A percentile compares a stretch with the other conserved stretches of the same genome.
These are phyloP conservation scores for Machimus atricapillus DNA, from an alignment of 2,888 invertebrate species.

Conservation along the genomic window DNA sequence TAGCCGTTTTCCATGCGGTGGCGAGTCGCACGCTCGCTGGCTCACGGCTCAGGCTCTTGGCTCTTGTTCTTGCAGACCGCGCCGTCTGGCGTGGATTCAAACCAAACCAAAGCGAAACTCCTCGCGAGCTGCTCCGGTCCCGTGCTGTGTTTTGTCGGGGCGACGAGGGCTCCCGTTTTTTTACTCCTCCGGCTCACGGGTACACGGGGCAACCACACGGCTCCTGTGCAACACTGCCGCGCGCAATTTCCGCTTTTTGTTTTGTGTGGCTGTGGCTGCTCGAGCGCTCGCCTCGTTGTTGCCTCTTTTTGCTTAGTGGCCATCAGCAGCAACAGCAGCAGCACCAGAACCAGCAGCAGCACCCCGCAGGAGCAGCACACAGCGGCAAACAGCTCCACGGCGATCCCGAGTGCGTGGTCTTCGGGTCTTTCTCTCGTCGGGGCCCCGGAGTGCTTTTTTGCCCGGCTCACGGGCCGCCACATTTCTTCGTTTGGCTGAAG, in stretches of 20 bases:
- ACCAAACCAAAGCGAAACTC: not conserved
- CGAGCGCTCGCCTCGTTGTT: not conserved
- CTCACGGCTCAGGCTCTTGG: not conserved
- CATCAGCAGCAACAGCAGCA: no score
- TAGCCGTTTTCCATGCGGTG: no score
- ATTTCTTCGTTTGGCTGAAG: constrained; percentile 33
- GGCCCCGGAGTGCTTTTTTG: constrained; percentile 16
- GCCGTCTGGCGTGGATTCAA: not conserved
- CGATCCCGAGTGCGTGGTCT: constrained; percentile 37
- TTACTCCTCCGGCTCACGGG: not conserved
- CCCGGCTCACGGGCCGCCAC: not conserved
- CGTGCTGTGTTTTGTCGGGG: constrained; percentile 2
- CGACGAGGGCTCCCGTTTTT: not conserved
- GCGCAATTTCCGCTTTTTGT: constrained; percentile 26
- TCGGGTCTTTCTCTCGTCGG: not conserved
- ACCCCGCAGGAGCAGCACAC: not conserved
- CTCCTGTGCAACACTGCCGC: constrained; percentile 26
- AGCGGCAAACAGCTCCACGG: not conserved
- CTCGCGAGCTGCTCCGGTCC: not conserved
- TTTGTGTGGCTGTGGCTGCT: not conserved
- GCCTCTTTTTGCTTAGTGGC: not conserved
- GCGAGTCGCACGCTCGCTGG: no score
- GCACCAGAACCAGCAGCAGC: no score
- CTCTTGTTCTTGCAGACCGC: not conserved
- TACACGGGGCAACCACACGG: not conserved